Conservation (phyloP, 2,888 invertebrate species). For the Fragum sueziense region DNA sequence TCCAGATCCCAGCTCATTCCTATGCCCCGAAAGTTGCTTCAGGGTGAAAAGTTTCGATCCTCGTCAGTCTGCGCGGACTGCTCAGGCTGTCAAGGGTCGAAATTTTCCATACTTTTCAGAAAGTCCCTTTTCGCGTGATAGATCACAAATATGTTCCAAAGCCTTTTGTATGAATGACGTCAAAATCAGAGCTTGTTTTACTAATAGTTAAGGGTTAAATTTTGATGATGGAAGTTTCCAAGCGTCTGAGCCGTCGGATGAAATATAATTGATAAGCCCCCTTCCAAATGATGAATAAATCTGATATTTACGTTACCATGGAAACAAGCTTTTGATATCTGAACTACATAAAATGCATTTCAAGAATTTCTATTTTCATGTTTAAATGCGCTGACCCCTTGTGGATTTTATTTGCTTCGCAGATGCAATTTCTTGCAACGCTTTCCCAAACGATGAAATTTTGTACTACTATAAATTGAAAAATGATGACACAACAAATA, state of each 20-base stretch:
- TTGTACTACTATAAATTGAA: no score
- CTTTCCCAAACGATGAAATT: not conserved
- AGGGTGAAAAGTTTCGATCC: no score
- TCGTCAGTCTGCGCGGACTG: no score
- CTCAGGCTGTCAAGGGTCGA: no score
- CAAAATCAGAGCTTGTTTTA: not conserved
- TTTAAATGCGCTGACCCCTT: not conserved
- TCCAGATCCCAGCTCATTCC: no score
- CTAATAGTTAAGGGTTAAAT: not conserved
- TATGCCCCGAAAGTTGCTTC: no score
- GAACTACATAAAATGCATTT: not conserved
- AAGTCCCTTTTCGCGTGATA: no score
- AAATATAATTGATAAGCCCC: slow-evolving; percentile 13
- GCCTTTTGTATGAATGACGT: no score
- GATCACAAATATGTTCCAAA: no score
- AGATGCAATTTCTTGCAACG: not conserved
- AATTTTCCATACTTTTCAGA: no score
- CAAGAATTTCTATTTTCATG: slow-evolving; percentile 4
- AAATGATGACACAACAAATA: no score
- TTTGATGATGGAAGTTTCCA: not conserved
- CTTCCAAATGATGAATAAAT: slow-evolving; percentile 13
- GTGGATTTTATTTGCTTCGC: not conserved
- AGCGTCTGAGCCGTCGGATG: not conserved
- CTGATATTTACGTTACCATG: slow-evolving; percentile 19
- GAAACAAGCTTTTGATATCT: slow-evolving; percentile 14